Percentiles rank a stretch among this genome's conserved stretches.
Evolutionary conservation across 2,888 invertebrate genomes (phyloP).

Genomic region (Monopis laevigella): DNA sequence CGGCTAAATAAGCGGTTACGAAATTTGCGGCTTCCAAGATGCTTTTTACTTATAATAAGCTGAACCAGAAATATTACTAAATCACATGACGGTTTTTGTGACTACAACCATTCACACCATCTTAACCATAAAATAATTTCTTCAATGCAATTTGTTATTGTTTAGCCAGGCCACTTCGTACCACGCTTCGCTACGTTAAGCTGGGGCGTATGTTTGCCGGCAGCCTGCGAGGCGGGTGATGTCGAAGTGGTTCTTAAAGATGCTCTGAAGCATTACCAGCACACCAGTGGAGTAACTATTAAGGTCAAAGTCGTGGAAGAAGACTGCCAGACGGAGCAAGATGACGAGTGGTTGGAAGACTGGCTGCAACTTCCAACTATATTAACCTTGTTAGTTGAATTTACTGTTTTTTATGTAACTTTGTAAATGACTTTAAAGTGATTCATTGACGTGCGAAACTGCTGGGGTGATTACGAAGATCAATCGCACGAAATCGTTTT

Average conservation of each 20-base stretch:
- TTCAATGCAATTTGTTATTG: constrained; percentile 24
- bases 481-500: too few relatives aligned
- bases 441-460: too few relatives aligned
- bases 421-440: constrained; percentile 8
- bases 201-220: constrained; percentile 77
- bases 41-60: too few relatives aligned
- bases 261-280: constrained; percentile 68
- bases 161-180: constrained; percentile 77
- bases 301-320: constrained; percentile 70
- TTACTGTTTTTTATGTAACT: not conserved
- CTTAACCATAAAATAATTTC: too few relatives aligned
- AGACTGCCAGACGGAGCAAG: constrained; percentile 68
- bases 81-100: too few relatives aligned
- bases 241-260: constrained; percentile 66
- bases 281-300: constrained; percentile 66
- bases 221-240: constrained; percentile 68
- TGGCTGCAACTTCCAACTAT: constrained; percentile 48
- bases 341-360: constrained; percentile 37
- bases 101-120: too few relatives aligned
- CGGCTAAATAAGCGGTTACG: too few relatives aligned
- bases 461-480: too few relatives aligned
- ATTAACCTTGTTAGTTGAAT: constrained; percentile 54
- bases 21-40: too few relatives aligned
- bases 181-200: constrained; percentile 76
- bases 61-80: too few relatives aligned